Conservation (phyloP, 2,797 vertebrate species). For the Enteromius trimaculatus region DNA sequence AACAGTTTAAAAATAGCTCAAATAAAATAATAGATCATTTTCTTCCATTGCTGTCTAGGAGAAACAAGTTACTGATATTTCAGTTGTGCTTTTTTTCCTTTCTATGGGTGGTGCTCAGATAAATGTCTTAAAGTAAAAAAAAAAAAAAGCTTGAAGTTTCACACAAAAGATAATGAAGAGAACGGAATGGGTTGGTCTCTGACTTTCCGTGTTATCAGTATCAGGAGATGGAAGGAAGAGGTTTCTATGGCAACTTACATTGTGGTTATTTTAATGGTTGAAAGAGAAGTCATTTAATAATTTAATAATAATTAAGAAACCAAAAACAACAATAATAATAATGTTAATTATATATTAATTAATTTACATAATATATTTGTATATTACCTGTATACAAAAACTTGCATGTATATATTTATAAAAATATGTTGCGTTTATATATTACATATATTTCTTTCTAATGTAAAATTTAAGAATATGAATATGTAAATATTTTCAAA, state of each 20-base stretch:
- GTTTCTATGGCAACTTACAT: constrained; percentile 71
- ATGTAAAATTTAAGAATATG: no score
- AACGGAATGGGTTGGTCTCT: constrained; percentile 47
- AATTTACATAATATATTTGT: no score
- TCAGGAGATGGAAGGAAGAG: constrained; percentile 57
- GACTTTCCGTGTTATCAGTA: constrained; percentile 42
- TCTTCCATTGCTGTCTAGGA: background rate
- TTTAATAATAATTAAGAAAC: background rate
- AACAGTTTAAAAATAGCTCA: no score
- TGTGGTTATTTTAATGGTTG: constrained; percentile 58
- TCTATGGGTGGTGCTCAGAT: constrained; percentile 8
- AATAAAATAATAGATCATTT: no score
- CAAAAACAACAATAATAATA: background rate
- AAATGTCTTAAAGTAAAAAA: background rate
- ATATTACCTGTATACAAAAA: no score
- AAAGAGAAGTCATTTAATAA: background rate
- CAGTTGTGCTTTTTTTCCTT: constrained; percentile 17
- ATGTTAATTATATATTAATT: background rate
- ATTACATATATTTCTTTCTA: no score
- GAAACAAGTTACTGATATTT: background rate
- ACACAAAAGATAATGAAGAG: constrained; percentile 26
- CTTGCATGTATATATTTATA: no score
- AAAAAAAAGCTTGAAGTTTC: background rate
- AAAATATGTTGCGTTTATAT: no score
- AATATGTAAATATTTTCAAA: no score